A percentile compares a stretch with the other conserved stretches of the same genome.
Conservation (phyloP, 2,113 vertebrate species). For the Tenrec ecaudatus region DNA sequence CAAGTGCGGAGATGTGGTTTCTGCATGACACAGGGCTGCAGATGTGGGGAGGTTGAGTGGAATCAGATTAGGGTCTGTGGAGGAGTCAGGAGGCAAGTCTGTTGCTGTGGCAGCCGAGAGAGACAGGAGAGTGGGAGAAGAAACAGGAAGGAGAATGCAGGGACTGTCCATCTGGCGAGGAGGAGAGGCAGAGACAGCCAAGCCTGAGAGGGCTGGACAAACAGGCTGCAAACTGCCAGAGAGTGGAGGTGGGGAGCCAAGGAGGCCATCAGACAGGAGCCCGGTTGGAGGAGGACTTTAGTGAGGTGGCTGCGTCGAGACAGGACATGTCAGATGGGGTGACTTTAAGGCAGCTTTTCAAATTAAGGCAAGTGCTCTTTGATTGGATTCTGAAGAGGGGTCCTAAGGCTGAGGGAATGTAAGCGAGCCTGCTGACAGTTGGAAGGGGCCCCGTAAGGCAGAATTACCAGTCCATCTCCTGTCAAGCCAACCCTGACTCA, state of each 20-base stretch:
- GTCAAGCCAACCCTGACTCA: not conserved
- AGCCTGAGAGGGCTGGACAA: not conserved
- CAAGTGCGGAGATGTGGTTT: not conserved
- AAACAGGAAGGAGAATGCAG: not conserved
- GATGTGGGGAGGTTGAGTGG: not conserved
- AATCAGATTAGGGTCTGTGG: not conserved
- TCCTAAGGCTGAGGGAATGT: not conserved
- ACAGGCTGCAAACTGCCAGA: not conserved
- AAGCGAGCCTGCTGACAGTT: not conserved
- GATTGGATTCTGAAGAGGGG: conserved; percentile 43
- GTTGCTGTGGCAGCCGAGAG: not conserved
- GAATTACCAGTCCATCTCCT: not conserved
- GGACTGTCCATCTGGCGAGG: not conserved
- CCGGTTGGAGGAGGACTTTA: conserved; percentile 6
- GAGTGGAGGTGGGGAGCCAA: not conserved
- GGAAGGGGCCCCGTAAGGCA: not conserved
- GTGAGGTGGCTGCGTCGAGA: not conserved
- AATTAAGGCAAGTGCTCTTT: conserved; percentile 8
- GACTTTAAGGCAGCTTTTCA: conserved; percentile 17
- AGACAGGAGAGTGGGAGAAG: not conserved
- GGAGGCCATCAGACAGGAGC: conserved; percentile 25
- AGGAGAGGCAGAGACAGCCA: not conserved
- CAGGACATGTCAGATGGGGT: conserved; percentile 5
- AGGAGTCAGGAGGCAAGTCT: not conserved
- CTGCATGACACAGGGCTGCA: not conserved